phyloP scores from a whole-genome alignment of 2,888 invertebrate genomes.

The Perdita meconis region DNA sequence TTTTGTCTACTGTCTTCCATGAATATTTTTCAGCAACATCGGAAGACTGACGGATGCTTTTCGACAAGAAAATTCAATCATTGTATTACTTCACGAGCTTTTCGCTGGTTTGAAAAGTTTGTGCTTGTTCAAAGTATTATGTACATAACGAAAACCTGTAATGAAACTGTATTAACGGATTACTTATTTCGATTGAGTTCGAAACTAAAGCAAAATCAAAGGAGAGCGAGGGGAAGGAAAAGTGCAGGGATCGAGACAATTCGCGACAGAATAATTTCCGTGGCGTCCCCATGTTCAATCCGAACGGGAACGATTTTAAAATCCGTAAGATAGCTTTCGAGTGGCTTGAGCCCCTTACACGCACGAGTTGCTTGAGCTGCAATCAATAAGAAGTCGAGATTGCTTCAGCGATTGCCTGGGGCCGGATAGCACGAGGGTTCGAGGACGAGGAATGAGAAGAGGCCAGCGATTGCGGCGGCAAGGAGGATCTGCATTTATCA shows the following conservation, averaged over 20 bases:
- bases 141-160: too few species aligned
- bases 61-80: too few species aligned
- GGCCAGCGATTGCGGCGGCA: slow-evolving; percentile 29
- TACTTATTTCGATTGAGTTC: too few species aligned
- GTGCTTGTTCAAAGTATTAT: too few species aligned
- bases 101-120: too few species aligned
- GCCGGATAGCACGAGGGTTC: slow-evolving; percentile 53
- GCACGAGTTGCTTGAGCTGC: slow-evolving; percentile 72
- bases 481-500: slow-evolving; percentile 68
- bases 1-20: too few species aligned
- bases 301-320: slow-evolving; percentile 61
- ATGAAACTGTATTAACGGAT: too few species aligned
- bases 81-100: too few species aligned
- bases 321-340: slow-evolving; percentile 57
- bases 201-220: too few species aligned
- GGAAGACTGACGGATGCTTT: too few species aligned
- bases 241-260: slow-evolving; percentile 30
- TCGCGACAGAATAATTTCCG: slow-evolving; percentile 60
- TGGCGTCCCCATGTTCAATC: slow-evolving; percentile 61
- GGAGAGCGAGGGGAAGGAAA: neutral
- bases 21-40: too few species aligned
- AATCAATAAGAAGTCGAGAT: slow-evolving; percentile 74
- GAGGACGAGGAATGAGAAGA: slow-evolving; percentile 29
- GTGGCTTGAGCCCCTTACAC: slow-evolving; percentile 67
- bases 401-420: slow-evolving; percentile 68